These are phyloP conservation scores for Apis florea DNA, from an alignment of 1,140 invertebrate species.

Conservation along the genomic window DNA sequence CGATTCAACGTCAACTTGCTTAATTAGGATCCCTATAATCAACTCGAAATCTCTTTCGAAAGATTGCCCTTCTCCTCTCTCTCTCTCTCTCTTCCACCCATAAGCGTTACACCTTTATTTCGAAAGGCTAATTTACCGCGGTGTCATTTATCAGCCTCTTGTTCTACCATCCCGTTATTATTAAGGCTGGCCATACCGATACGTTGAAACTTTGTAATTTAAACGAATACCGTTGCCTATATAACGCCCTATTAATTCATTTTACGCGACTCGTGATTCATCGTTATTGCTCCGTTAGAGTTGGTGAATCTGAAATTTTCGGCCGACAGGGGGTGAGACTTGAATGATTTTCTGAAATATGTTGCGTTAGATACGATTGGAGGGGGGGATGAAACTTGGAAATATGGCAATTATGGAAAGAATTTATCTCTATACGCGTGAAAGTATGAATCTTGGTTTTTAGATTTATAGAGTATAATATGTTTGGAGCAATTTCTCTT, in stretches of 20 bases:
- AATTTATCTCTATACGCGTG: too few species aligned
- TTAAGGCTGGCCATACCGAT: neutral
- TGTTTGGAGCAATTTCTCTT: too few species aligned
- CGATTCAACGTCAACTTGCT: slow-evolving; percentile 40
- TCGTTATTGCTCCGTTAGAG: slow-evolving; percentile 4
- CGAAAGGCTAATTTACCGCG: slow-evolving; percentile 18
- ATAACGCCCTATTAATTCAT: slow-evolving; percentile 11
- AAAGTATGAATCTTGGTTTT: too few species aligned
- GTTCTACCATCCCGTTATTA: slow-evolving; percentile 4
- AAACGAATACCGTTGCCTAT: slow-evolving; percentile 3
- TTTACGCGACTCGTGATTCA: neutral
- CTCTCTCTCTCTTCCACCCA: too few species aligned
- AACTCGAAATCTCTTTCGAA: slow-evolving; percentile 41
- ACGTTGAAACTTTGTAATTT: slow-evolving; percentile 32
- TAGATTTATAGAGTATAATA: too few species aligned
- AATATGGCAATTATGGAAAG: neutral
- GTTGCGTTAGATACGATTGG: too few species aligned
- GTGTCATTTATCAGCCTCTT: slow-evolving; percentile 30
- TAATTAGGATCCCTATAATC: slow-evolving; percentile 45
- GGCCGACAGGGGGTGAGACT: too few species aligned
- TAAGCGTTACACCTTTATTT: slow-evolving; percentile 19
- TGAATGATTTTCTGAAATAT: too few species aligned
- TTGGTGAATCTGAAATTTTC: neutral
- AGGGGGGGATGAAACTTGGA: too few species aligned
- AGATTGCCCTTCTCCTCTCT: neutral